Evolutionary conservation across 2,888 invertebrate genomes (phyloP).

Genomic region (Lordiphosa fenestrarum): DNA sequence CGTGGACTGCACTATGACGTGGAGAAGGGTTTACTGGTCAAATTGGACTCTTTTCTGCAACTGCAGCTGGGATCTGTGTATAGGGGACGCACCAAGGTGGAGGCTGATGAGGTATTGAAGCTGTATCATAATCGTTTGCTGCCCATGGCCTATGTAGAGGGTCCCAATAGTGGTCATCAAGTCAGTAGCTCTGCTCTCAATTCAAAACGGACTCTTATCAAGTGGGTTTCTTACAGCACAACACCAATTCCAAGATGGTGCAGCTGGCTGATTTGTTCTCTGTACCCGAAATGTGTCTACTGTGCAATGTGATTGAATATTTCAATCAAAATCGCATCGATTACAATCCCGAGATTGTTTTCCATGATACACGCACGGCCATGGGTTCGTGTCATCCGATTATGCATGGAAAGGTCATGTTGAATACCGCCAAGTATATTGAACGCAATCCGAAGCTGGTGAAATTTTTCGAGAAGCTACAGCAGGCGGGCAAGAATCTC

Average conservation of each 20-base stretch:
- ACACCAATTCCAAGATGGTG: slow-evolving; percentile 87
- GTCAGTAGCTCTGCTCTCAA: slow-evolving; percentile 76
- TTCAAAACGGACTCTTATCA: background rate
- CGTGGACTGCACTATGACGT: slow-evolving; percentile 99
- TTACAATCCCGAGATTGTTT: slow-evolving; percentile 97
- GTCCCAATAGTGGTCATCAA: slow-evolving; percentile 84
- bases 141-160: slow-evolving; percentile 93
- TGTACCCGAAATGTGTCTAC: slow-evolving; percentile 96
- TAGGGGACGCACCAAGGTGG: slow-evolving; percentile 89
- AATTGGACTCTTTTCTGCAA: slow-evolving; percentile 97
- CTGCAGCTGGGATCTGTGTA: slow-evolving; percentile 97
- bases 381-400: slow-evolving; percentile 92
- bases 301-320: slow-evolving; percentile 96
- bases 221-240: slow-evolving; percentile 49
- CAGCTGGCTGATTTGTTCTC: slow-evolving; percentile 98
- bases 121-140: slow-evolving; percentile 92
- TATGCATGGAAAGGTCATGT: slow-evolving; percentile 93
- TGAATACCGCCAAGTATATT: slow-evolving; percentile 90
- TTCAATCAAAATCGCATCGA: slow-evolving; percentile 93
- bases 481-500: slow-evolving; percentile 89
- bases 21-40: slow-evolving; percentile 94
- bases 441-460: slow-evolving; percentile 87
- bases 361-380: slow-evolving; percentile 95
- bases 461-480: slow-evolving; percentile 88
- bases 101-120: slow-evolving; percentile 91